These are phyloP conservation scores for Brachyptera risi DNA, from an alignment of 2,888 invertebrate genomes.

Conservation along the genomic window DNA sequence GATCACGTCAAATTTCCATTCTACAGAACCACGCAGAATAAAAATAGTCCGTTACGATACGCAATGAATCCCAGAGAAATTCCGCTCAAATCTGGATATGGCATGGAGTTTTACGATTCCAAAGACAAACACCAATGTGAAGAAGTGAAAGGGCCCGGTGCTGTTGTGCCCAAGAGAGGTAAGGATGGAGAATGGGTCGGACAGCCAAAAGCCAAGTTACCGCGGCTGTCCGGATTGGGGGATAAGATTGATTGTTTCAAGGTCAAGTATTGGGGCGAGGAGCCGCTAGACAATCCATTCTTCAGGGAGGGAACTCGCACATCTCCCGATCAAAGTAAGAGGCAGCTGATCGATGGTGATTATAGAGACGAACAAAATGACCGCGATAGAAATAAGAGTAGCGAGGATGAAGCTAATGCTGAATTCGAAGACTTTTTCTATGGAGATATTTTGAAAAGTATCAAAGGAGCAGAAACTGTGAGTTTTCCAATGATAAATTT, in stretches of 20 bases:
- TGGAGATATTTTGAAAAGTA: neutral
- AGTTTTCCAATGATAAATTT: slow-evolving; percentile 4
- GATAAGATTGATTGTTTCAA: slow-evolving; percentile 72
- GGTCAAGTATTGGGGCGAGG: slow-evolving; percentile 66
- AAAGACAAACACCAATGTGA: slow-evolving; percentile 46
- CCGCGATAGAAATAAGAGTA: too few species aligned
- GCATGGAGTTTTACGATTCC: slow-evolving; percentile 68
- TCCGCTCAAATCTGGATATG: slow-evolving; percentile 60
- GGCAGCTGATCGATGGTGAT: too few species aligned
- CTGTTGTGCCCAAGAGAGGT: slow-evolving; percentile 39
- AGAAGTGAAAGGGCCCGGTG: slow-evolving; percentile 41
- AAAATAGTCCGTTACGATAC: slow-evolving; percentile 54
- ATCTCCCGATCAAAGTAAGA: too few species aligned
- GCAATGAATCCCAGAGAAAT: slow-evolving; percentile 59
- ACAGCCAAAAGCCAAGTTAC: slow-evolving; percentile 38
- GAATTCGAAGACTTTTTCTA: too few species aligned
- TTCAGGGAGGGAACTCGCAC: slow-evolving; percentile 51
- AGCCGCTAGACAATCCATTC: slow-evolving; percentile 71
- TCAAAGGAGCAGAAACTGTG: neutral
- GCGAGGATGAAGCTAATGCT: too few species aligned
- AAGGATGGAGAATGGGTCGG: slow-evolving; percentile 39
- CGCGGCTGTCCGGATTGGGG: slow-evolving; percentile 59
- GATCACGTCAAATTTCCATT: slow-evolving; percentile 59
- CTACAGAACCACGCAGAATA: slow-evolving; percentile 44
- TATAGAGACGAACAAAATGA: too few species aligned